Evolutionary conservation across 1,140 invertebrate species (phyloP), one percentile per base, ranked within the genome.

Genomic region (Phenacoccus solenopsis): DNA sequence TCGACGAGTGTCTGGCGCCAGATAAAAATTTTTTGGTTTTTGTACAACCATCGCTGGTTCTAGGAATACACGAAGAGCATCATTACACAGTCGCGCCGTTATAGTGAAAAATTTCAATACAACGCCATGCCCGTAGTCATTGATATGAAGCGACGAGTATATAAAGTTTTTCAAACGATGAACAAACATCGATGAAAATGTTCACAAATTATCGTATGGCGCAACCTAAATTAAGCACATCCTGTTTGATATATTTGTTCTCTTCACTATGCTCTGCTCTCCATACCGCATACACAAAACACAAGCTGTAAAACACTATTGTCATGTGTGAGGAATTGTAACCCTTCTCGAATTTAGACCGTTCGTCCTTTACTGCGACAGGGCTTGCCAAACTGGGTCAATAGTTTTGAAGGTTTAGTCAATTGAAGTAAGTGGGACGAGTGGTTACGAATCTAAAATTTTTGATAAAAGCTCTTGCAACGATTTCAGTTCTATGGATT

Each of bases 191-290:
- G 38, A 49, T 49, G 38, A 49, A 64, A 64, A 64, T 64, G 59
- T 64, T 64, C 59, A 64, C 59, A 64, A 64, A 64, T 64, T 64
- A 64, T 64, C 59, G 25, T 64, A 64, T 64, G 59, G 59, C 59
- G 59, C 59, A 64, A 64, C 59, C 22, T 64, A 64, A 64, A 64
- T 64, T 64, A 64, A 64, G 59, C 25, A 64, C 59, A 64, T 64
- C 59, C 59, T 64, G 59, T 64, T 25, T 27, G 59, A 64, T 64
- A 64, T 64, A 64, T 64, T 25, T 64, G 25, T 64, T 64, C 25
- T 24, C 25, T 25, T n/a, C n/a, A n/a, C n/a, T n/a, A n/a, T n/a
- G n/a, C n/a, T n/a, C n/a, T n/a, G n/a, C n/a, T n/a, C n/a, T n/a
- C n/a, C n/a, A n/a, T n/a, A n/a, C n/a, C n/a, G 7, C 21, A 59